These are phyloP conservation scores for Drosophila ezoana DNA, from an alignment of 2,888 invertebrate species.

Conservation along the genomic window DNA sequence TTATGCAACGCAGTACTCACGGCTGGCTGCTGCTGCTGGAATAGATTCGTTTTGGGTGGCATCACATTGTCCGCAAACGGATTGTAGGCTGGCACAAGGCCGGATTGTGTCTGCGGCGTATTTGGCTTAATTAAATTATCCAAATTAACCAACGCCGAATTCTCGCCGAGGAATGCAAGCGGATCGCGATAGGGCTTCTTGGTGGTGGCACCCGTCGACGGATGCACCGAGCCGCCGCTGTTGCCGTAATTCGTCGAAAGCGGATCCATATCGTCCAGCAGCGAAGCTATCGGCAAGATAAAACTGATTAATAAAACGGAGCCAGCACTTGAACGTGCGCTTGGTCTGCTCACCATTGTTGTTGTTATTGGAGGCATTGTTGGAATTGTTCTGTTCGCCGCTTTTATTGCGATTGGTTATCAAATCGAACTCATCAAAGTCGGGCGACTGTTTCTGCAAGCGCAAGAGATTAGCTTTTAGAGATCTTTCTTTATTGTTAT, in stretches of 20 bases:
- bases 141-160: slow-evolving; percentile 97
- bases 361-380: slow-evolving; percentile 83
- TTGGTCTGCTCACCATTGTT: slow-evolving; percentile 78
- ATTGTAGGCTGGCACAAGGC: slow-evolving; percentile 83
- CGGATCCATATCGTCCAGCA: slow-evolving; percentile 85
- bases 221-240: slow-evolving; percentile 55
- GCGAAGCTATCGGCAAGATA: slow-evolving; percentile 71
- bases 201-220: slow-evolving; percentile 80
- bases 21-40: slow-evolving; percentile 86
- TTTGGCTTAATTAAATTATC: slow-evolving; percentile 95
- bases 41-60: slow-evolving; percentile 86
- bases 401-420: slow-evolving; percentile 91
- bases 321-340: not conserved
- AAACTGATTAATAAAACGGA: not conserved
- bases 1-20: slow-evolving; percentile 67
- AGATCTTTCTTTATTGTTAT: accelerated
- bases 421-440: slow-evolving; percentile 94
- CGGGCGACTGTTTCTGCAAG: slow-evolving; percentile 85
- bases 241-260: slow-evolving; percentile 77
- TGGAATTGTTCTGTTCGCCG: slow-evolving; percentile 78
- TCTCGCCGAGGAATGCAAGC: slow-evolving; percentile 98
- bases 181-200: slow-evolving; percentile 90
- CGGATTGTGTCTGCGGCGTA: slow-evolving; percentile 80
- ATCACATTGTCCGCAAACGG: slow-evolving; percentile 84
- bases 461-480: not conserved